Evolutionary conservation across 1,140 invertebrate genomes (phyloP), one percentile per base, ranked within the genome.

Genomic region (Euwallacea fornicatus): DNA sequence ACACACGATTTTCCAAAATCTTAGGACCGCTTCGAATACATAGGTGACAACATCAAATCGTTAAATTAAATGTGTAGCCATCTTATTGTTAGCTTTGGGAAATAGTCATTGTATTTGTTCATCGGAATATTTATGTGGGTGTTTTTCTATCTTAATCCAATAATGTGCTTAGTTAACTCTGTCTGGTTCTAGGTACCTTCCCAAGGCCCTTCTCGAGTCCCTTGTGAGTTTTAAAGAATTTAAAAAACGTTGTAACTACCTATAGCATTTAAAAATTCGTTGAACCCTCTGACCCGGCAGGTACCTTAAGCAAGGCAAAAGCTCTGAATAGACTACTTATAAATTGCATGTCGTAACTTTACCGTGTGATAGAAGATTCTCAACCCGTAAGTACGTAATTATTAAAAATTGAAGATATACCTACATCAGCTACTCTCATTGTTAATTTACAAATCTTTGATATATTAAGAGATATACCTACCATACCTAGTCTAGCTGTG

Each of bases 401-500:
- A 58, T n/a, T n/a, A 50, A 13, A 50, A 50, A 50, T 50, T 50
- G 9, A 50, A 50, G 9, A 50, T 11, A 50, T 10, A 50, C 46
- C 21, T 33, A 33, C 21, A 33, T 33, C 21, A 33, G 21, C 21
- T 33, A 33, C 21, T 33, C 21, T 33, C 21, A 33, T 33, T 33
- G 21, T 33, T 33, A 33, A 33, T 33, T 33, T 33, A 33, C 21
- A 33, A 33, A 33, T 33, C 21, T 33, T 33, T 33, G 21, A 33
- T 33, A 33, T 33, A 33, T 33, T 33, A 33, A 33, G 46, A 50
- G 46, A 50, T 11, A 43, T 56, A 67, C 15, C 11, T n/a, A 67
- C 7, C 43, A 67, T 33, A 33, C 21, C 42, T 69, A 69, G 66
- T 60, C 55, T 69, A 69, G 58, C 66, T 69, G 66, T 69, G 66